Base-by-base conservation (phyloP, 2,113 vertebrate species). In the Trematomus loennbergii region DNA sequence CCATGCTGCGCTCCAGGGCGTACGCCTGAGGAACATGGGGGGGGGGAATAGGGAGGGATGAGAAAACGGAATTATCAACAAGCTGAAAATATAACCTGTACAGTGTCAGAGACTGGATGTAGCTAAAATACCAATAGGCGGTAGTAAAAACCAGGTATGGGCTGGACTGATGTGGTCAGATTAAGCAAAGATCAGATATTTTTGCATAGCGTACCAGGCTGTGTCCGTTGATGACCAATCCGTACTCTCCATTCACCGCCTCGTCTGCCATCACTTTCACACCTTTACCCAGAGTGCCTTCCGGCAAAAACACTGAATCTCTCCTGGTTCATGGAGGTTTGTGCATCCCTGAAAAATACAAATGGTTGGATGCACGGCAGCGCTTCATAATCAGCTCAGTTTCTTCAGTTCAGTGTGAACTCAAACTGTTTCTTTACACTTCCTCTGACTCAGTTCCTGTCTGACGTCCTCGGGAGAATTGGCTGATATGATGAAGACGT, bases 191-290 rank as follows among this genome's bases (percentile, higher is more conserved):
- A 29, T 29, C 29, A 29, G 29, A 63, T 18, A 18, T 54, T 11
- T 8, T 40, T 40, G n/a, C n/a, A n/a, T n/a, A 10, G 70, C 77
- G 82, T 94, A 99, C 97, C 97, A 99, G 94, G 81, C 97, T 98
- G 87, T 95, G 96, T 64, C 98, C 98, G 1, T 94, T 97, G 94
- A 99, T 97, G 66, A 99, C 91, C 36, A 99, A 92, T 67, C 97
- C 98, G 0, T 97, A 98, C 36, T 94, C 96, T 13, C 97, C 98
- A 0, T 73, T 93, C 54, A 95, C 92, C 46, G 75, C 75, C 82
- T 99, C 97, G 0, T 99, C 97, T 0, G 91, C 83, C 46, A 97
- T 0, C 70, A 78, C 69, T 0, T 93, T 91, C 8, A 81, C 78
- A 0, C 79, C 89, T 60, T 94, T 89, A 60, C 89, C 87, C 79